These are phyloP conservation scores for Cosmorhoe ocellata DNA, from an alignment of 2,888 invertebrate genomes.

Conservation along the genomic window DNA sequence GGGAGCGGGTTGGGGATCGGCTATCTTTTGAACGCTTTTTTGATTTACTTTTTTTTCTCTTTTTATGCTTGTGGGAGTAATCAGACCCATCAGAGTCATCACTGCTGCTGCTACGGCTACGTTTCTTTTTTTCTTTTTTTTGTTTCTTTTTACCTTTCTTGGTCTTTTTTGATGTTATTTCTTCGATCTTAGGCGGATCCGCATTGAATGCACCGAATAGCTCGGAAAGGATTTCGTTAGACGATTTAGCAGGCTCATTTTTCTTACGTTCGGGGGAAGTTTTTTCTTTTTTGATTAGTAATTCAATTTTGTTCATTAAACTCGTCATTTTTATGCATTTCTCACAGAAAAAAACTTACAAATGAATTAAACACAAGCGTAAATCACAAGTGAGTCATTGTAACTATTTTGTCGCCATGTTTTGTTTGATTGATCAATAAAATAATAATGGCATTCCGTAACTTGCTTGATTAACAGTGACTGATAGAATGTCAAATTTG, in stretches of 20 bases:
- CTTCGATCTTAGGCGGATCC: slow-evolving; percentile 83
- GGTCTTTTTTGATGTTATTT: slow-evolving; percentile 62
- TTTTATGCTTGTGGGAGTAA: slow-evolving; percentile 80
- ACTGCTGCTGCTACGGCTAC: slow-evolving; percentile 68
- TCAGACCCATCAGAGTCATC: slow-evolving; percentile 69
- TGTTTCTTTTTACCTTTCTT: slow-evolving; percentile 84
- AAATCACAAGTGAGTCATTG: not conserved
- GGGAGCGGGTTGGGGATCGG: slow-evolving; percentile 53
- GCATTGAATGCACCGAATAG: slow-evolving; percentile 90
- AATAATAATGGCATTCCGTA: no score
- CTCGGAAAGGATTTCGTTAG: slow-evolving; percentile 91
- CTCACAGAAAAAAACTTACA: not conserved
- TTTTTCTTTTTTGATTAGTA: slow-evolving; percentile 72
- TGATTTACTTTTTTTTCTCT: slow-evolving; percentile 80
- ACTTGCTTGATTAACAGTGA: no score
- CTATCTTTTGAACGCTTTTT: slow-evolving; percentile 57
- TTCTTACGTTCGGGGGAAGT: slow-evolving; percentile 72
- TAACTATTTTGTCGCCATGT: slow-evolving; percentile 3
- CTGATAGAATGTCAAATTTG: no score
- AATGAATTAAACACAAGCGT: slow-evolving; percentile 1
- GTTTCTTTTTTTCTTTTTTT: slow-evolving; percentile 83
- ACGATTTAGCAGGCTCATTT: slow-evolving; percentile 83
- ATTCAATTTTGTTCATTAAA: slow-evolving; percentile 72
- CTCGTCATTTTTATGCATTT: slow-evolving; percentile 52
- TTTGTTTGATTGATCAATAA: slow-evolving; percentile 7